Evolutionary conservation across 2,888 invertebrate genomes (phyloP).

Genomic region (Carcina quercana): DNA sequence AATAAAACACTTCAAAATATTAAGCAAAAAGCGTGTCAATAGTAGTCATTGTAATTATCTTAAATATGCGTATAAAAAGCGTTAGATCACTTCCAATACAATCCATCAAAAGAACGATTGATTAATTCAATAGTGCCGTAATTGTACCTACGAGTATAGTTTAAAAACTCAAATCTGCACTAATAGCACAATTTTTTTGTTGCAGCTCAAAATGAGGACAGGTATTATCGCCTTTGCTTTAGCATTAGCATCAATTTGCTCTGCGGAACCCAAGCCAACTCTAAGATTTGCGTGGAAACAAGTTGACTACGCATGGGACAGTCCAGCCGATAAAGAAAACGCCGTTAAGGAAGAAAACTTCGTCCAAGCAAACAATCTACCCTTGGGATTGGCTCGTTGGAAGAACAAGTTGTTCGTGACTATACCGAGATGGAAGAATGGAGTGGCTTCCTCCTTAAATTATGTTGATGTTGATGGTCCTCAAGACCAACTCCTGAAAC

Average conservation of each 20-base stretch:
- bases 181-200: slow-evolving; percentile 18
- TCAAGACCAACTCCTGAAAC: slow-evolving; percentile 81
- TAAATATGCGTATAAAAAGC: no score
- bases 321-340: slow-evolving; percentile 69
- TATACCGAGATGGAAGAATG: slow-evolving; percentile 81
- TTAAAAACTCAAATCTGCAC: no score
- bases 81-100: no score
- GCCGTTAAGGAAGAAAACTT: slow-evolving; percentile 77
- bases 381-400: slow-evolving; percentile 82
- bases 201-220: slow-evolving; percentile 42
- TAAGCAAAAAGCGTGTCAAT: no score
- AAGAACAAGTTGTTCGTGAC: slow-evolving; percentile 81
- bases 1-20: no score
- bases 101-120: no score
- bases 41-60: no score
- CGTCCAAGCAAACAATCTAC: slow-evolving; percentile 78
- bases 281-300: slow-evolving; percentile 82
- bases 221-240: slow-evolving; percentile 37
- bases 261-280: slow-evolving; percentile 69
- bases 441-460: slow-evolving; percentile 81
- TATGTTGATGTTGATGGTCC: slow-evolving; percentile 76
- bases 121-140: no score
- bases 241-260: slow-evolving; percentile 36
- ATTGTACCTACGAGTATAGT: no score
- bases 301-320: slow-evolving; percentile 79